Evolutionary conservation across 1,140 invertebrate genomes (phyloP), one percentile per base, ranked within the genome.

Genomic region (Ganaspis sp.): DNA sequence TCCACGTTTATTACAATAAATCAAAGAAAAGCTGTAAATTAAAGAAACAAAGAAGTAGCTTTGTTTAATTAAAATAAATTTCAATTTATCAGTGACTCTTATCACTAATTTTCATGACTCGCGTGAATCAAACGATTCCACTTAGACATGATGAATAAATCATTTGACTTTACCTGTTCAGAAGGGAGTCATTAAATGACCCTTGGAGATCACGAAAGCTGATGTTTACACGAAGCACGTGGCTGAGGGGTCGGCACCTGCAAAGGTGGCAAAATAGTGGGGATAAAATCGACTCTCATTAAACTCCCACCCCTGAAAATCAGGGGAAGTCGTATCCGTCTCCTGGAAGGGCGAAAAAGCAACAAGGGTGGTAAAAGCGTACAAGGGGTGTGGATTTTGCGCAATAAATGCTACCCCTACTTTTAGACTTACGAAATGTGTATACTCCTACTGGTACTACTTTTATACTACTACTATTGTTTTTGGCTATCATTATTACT

Each of bases 191-290:
- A 53, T 74, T 64, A 29, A 73, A 54, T 42, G 17, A 70, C 53
- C 29, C 37, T 64, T 72, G 42, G 58, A 76, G 73, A 76, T 76
- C 40, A 45, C 73, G 75, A 76, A 37, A 75, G 72, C 75, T 74
- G 82, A 83, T 88, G 86, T 88, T 88, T 88, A 88, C 86, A 75
- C 82, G 78, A 73, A 84, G 77, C 86, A 88, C 87, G 87, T 88
- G 87, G 87, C 78, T 70, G 5, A 34, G 73, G 74, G 69, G 71
- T 74, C 74, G 29, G 74, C 74, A 40, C 58, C 23, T 64, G 58
- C 58, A 64, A 29, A 64, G 23, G 23, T 29, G 58, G 23, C 21
- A 29, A 64, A 64, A 64, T 29, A 29, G 23, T 29, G 29, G 58
- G 58, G 54, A 26, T 64, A 12, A 29, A 64, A 64, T 64, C 26